Evolutionary conservation across 2,113 vertebrate species (phyloP).

Genomic region (Pleuronectes platessa): DNA sequence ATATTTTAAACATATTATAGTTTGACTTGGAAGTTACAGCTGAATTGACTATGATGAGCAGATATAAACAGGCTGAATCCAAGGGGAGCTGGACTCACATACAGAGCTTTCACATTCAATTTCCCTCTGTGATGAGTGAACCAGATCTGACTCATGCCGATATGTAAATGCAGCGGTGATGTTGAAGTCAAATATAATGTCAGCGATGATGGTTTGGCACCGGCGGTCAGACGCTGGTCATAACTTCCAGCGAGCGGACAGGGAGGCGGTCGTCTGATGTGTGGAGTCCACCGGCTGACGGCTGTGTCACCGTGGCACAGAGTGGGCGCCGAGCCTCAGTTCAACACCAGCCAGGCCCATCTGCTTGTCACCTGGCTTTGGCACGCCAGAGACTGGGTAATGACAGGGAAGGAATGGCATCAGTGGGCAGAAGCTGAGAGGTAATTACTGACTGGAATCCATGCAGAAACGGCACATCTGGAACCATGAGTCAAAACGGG

Average conservation of each 20-base stretch:
- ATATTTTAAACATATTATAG: no score
- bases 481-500: slow-evolving; percentile 76
- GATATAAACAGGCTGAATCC: not conserved
- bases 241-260: slow-evolving; percentile 29
- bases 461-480: slow-evolving; percentile 89
- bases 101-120: slow-evolving; percentile 5
- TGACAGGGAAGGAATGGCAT: slow-evolving; percentile 85
- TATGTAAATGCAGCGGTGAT: not conserved
- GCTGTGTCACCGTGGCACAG: slow-evolving; percentile 47
- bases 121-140: slow-evolving; percentile 9
- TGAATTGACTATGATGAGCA: not conserved
- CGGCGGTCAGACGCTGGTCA: slow-evolving; percentile 7
- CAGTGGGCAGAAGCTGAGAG: slow-evolving; percentile 77
- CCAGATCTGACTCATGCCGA: slow-evolving; percentile 14
- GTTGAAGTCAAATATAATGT: not conserved
- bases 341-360: slow-evolving; percentile 82
- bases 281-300: slow-evolving; percentile 33
- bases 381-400: slow-evolving; percentile 82
- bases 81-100: slow-evolving; percentile 1
- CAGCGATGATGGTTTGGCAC: not conserved
- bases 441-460: slow-evolving; percentile 86
- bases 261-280: slow-evolving; percentile 24
- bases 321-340: slow-evolving; percentile 57
- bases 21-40: not conserved
- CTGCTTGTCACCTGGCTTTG: slow-evolving; percentile 86